These are phyloP conservation scores for Metaphire vulgaris DNA, from an alignment of 1,140 invertebrate species.

Conservation along the genomic window DNA sequence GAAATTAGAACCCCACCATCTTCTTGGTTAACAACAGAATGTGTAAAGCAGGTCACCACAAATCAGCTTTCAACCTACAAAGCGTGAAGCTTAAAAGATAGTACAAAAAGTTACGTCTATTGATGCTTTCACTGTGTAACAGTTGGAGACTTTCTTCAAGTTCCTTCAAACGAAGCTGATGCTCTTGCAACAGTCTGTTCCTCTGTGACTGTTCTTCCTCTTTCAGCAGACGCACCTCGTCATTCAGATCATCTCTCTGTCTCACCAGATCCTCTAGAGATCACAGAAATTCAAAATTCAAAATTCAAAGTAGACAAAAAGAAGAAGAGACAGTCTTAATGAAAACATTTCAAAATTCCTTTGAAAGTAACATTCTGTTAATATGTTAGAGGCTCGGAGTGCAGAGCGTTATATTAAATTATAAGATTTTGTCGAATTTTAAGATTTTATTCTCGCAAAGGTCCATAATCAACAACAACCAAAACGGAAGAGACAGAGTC, in stretches of 20 bases:
- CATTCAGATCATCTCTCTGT: not conserved
- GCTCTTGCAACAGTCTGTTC: not conserved
- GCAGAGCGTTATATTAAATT: not conserved
- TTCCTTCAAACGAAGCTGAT: not conserved
- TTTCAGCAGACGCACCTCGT: not conserved
- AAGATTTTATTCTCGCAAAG: too few relatives aligned
- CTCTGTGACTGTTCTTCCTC: not conserved
- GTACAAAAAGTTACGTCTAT: too few relatives aligned
- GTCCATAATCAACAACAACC: too few relatives aligned
- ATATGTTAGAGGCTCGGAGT: not conserved
- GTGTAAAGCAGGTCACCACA: not conserved
- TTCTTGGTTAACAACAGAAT: not conserved
- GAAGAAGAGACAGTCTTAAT: not conserved
- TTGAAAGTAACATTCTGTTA: too few relatives aligned
- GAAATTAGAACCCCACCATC: not conserved
- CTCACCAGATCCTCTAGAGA: not conserved
- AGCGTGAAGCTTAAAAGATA: too few relatives aligned
- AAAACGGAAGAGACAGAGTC: too few relatives aligned
- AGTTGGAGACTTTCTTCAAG: not conserved
- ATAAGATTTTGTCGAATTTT: not conserved
- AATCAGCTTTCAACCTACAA: too few relatives aligned
- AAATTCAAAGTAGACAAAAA: not conserved
- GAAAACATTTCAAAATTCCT: too few relatives aligned
- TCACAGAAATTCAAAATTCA: not conserved
- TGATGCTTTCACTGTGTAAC: not conserved